Percentiles rank a stretch among this genome's conserved stretches.
Conservation (phyloP, 2,113 vertebrate genomes). For the Marcusenius ussheri region DNA sequence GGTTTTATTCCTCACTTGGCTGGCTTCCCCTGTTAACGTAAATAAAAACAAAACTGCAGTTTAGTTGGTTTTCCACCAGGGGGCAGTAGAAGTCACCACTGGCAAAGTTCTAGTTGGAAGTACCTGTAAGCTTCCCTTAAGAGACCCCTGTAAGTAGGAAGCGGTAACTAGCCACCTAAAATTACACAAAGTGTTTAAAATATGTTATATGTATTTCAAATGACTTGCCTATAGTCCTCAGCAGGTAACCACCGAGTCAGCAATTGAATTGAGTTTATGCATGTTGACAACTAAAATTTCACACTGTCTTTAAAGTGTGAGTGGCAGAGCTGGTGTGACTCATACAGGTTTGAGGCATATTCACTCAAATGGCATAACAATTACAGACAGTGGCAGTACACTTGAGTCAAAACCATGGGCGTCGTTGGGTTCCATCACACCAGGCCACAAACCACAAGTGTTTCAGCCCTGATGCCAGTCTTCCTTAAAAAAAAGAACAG, state of each 20-base stretch:
- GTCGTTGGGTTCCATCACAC: not conserved
- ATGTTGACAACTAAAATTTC: not conserved
- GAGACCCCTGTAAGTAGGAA: not conserved
- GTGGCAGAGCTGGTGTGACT: not conserved
- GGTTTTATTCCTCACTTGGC: not conserved
- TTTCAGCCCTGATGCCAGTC: too few species aligned
- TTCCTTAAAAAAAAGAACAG: not conserved
- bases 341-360: not conserved
- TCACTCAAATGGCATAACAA: not conserved
- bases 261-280: not conserved
- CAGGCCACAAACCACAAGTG: not conserved
- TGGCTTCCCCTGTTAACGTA: not conserved
- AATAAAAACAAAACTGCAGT: not conserved
- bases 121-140: not conserved
- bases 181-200: not conserved
- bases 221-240: not conserved
- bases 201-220: not conserved
- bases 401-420: not conserved
- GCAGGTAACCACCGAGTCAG: not conserved
- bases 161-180: not conserved
- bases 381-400: not conserved
- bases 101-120: not conserved
- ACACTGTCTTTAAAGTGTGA: not conserved
- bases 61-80: not conserved
- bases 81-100: not conserved